phyloP scores from a whole-genome alignment of 2,797 vertebrate genomes.

The Delichon dasypus region DNA sequence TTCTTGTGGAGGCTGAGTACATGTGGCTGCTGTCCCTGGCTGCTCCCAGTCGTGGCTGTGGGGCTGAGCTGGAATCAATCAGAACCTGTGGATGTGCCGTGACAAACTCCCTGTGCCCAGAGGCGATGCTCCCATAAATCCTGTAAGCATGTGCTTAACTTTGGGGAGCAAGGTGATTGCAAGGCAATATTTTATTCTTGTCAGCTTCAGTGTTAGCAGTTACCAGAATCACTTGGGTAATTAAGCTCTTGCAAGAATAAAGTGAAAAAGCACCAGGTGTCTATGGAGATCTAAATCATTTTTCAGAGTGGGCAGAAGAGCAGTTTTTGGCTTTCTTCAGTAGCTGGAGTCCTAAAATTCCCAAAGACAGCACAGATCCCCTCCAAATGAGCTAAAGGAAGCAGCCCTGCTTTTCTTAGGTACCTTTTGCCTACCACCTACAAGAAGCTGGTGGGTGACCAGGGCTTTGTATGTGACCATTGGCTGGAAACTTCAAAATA shows the following conservation, averaged over 20 bases:
- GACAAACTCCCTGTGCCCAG: background rate
- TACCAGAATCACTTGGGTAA: slow-evolving; percentile 36
- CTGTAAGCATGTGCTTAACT: background rate
- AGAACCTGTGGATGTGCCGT: rapidly evolving
- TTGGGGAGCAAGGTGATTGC: background rate
- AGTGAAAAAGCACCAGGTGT: background rate
- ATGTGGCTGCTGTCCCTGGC: background rate
- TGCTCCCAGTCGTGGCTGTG: background rate
- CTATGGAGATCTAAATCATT: slow-evolving; percentile 20
- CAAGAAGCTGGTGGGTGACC: background rate
- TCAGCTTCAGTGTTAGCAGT: background rate
- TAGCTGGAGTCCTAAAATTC: background rate
- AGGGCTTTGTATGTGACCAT: rapidly evolving
- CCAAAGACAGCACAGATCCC: background rate
- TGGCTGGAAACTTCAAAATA: background rate
- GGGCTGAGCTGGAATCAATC: background rate
- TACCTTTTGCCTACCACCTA: background rate
- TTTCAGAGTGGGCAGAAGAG: background rate
- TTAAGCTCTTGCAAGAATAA: slow-evolving; percentile 35
- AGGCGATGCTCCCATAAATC: background rate
- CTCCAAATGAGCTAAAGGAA: background rate
- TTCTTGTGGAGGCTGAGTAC: background rate
- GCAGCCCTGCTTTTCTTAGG: background rate
- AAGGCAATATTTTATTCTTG: slow-evolving; percentile 36
- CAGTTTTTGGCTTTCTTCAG: background rate